Evolutionary conservation across 2,113 vertebrate genomes (phyloP).

Genomic region (Bombycilla garrulus): DNA sequence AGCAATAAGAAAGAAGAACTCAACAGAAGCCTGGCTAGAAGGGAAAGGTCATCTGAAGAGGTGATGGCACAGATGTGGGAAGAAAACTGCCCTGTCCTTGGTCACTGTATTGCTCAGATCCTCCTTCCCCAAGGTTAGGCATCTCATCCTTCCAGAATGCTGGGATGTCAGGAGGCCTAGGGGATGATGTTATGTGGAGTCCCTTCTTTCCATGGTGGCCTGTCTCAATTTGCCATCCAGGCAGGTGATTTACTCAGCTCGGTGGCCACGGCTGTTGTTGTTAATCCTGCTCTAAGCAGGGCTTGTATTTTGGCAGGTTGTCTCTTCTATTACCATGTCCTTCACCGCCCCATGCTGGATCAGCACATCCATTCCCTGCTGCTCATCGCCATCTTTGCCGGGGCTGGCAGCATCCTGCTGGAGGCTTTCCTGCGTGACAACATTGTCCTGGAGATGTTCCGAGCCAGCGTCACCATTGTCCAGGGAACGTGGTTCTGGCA

Average conservation of each 20-base stretch:
- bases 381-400: conserved; percentile 78
- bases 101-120: neutral
- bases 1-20: neutral
- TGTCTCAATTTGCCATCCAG: neutral
- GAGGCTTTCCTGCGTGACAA: conserved; percentile 84
- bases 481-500: conserved; percentile 98
- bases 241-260: neutral
- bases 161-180: neutral
- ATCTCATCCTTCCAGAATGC: neutral
- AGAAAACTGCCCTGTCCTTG: neutral
- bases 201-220: neutral
- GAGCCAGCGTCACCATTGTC: conserved; percentile 80
- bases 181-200: neutral
- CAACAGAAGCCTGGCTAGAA: neutral
- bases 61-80: neutral
- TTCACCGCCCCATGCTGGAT: conserved; percentile 81
- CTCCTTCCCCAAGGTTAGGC: neutral
- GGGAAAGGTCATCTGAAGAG: neutral
- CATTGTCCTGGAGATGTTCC: conserved; percentile 82
- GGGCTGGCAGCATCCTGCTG: conserved; percentile 67
- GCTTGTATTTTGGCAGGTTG: conserved; percentile 69
- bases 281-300: neutral
- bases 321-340: conserved; percentile 90
- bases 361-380: conserved; percentile 90
- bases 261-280: accelerated